Evolutionary conservation across 2,797 vertebrate species (phyloP).

Genomic region (Crocidura indochinensis): DNA sequence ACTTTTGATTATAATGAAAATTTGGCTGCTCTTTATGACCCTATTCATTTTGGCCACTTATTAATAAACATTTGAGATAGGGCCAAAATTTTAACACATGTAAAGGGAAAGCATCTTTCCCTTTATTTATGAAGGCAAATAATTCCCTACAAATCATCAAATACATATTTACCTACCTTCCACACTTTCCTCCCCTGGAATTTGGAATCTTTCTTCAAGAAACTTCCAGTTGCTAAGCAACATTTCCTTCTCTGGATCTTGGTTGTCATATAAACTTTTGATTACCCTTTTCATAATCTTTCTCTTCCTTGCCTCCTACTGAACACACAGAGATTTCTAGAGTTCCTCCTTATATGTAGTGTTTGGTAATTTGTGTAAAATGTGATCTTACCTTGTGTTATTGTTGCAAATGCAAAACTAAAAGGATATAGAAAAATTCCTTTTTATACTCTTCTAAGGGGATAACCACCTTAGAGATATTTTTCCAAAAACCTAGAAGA

Average conservation of each 20-base stretch:
- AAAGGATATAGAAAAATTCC: conserved; percentile 2
- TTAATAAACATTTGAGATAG: conserved; percentile 28
- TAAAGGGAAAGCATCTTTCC: not conserved
- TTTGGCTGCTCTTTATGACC: not conserved
- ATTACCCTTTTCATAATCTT: not conserved
- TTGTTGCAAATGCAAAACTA: not conserved
- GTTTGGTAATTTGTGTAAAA: conserved; percentile 37
- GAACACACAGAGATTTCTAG: not conserved
- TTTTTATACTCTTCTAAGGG: not conserved
- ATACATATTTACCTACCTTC: conserved; percentile 7
- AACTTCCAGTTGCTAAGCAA: conserved; percentile 85
- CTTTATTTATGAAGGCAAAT: conserved; percentile 40
- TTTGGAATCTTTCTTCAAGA: conserved; percentile 80
- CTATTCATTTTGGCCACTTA: not conserved
- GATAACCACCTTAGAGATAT: not conserved
- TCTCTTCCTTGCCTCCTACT: conserved; percentile 36
- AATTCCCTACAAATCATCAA: not conserved
- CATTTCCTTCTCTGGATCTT: conserved; percentile 69
- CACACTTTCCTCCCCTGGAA: conserved; percentile 28
- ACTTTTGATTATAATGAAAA: not conserved
- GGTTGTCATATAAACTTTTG: conserved; percentile 63
- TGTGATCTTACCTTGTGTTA: conserved; percentile 19
- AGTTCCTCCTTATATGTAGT: not conserved
- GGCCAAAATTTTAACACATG: not conserved
- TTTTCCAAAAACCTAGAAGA: conserved; percentile 36